A percentile compares a stretch with the other conserved stretches of the same genome.
phyloP scores from a whole-genome alignment of 2,113 vertebrate species.

The Myanophis thanlyinensis region DNA sequence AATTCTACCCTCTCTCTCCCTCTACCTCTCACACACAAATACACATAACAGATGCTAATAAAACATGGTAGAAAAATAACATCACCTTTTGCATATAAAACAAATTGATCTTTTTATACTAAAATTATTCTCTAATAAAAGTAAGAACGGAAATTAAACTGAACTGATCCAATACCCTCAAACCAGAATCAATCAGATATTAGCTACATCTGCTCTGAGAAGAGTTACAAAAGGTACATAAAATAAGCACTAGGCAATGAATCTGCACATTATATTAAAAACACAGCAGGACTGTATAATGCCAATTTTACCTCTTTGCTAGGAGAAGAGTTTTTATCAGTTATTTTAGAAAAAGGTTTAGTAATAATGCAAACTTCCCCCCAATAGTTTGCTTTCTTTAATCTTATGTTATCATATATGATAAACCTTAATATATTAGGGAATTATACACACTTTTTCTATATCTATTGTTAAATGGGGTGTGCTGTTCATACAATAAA shows the following conservation, averaged over 20 bases:
- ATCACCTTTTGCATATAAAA: slow-evolving; percentile 43
- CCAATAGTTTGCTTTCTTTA: slow-evolving; percentile 12
- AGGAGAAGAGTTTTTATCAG: slow-evolving; percentile 34
- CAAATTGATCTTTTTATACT: slow-evolving; percentile 44
- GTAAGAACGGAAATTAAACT: slow-evolving; percentile 61
- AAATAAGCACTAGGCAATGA: slow-evolving; percentile 17
- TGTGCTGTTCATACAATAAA: slow-evolving; percentile 5
- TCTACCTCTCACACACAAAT: background rate
- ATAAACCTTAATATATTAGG: slow-evolving; percentile 30
- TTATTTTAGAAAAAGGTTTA: slow-evolving; percentile 30
- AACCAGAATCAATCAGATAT: slow-evolving; percentile 49
- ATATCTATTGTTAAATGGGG: slow-evolving; percentile 13
- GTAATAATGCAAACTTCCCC: slow-evolving; percentile 43
- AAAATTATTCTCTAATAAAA: slow-evolving; percentile 48
- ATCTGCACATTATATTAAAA: slow-evolving; percentile 59
- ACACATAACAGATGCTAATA: slow-evolving; percentile 30
- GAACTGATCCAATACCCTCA: slow-evolving; percentile 31
- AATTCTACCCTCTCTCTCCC: background rate
- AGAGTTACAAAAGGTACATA: slow-evolving; percentile 33
- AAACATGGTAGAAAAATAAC: slow-evolving; percentile 47
- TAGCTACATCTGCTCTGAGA: slow-evolving; percentile 29
- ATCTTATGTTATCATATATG: slow-evolving; percentile 2
- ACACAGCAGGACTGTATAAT: slow-evolving; percentile 26
- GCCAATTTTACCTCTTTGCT: slow-evolving; percentile 54
- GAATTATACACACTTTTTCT: slow-evolving; percentile 10